These are phyloP conservation scores for Rotaria magnacalcarata DNA, from an alignment of 2,888 invertebrate species.

Conservation along the genomic window DNA sequence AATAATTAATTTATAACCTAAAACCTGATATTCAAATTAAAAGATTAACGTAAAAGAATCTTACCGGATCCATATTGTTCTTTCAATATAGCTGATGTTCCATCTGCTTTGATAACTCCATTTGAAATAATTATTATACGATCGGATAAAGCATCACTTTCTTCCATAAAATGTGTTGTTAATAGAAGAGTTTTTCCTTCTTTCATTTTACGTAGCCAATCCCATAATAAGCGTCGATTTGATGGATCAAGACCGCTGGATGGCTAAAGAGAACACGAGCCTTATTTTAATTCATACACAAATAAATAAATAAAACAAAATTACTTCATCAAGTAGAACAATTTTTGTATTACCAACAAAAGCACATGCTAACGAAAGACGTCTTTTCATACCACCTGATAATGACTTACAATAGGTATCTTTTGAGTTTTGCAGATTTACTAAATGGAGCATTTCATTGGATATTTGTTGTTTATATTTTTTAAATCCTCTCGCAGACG, in stretches of 20 bases:
- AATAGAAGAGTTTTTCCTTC: constrained; percentile 1
- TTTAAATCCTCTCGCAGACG: background rate
- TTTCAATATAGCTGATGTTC: constrained; percentile 16
- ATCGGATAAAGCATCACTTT: constrained; percentile 19
- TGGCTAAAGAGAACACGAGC: background rate
- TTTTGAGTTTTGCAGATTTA: background rate
- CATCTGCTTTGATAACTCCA: constrained; percentile 15
- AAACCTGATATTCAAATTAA: background rate
- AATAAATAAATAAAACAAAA: background rate
- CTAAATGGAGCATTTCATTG: background rate
- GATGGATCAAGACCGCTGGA: constrained; percentile 30
- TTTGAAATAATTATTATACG: background rate
- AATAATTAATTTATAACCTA: constrained; percentile 10
- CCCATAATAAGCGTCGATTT: constrained; percentile 31
- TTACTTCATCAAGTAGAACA: constrained; percentile 27
- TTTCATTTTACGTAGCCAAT: constrained; percentile 30
- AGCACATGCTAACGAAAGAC: constrained; percentile 19
- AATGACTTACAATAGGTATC: background rate
- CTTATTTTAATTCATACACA: background rate
- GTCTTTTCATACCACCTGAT: constrained; percentile 27
- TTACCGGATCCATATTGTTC: constrained; percentile 2
- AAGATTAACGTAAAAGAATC: background rate
- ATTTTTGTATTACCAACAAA: constrained; percentile 1
- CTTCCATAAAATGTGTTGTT: constrained; percentile 39
- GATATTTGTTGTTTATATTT: background rate